Evolutionary conservation across 2,888 invertebrate species (phyloP).

Genomic region (Nephrotoma flavescens): DNA sequence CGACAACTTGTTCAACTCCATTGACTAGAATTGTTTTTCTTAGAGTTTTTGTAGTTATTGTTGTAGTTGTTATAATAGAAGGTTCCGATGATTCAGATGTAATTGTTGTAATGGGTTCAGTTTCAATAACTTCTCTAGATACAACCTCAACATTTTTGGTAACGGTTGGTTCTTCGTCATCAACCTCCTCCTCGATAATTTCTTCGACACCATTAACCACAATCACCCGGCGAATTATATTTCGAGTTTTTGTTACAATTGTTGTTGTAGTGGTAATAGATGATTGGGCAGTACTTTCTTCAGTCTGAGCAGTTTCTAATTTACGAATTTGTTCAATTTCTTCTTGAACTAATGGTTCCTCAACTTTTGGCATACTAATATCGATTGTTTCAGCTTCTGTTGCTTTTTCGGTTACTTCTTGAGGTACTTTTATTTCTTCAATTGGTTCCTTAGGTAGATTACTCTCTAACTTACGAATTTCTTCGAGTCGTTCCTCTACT

Average conservation of each 20-base stretch:
- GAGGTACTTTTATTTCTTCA: too few relatives aligned
- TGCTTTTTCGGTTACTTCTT: too few relatives aligned
- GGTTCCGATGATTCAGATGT: background rate
- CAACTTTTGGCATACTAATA: too few relatives aligned
- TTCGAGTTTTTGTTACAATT: constrained; percentile 57
- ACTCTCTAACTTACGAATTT: too few relatives aligned
- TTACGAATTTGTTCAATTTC: background rate
- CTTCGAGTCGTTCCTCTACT: too few relatives aligned
- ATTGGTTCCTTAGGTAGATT: too few relatives aligned
- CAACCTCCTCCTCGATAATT: constrained; percentile 66
- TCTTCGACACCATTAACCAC: constrained; percentile 74
- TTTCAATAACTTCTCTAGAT: background rate
- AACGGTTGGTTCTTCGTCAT: constrained; percentile 30
- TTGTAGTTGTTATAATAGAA: background rate
- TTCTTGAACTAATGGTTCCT: constrained; percentile 4
- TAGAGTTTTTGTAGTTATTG: constrained; percentile 24
- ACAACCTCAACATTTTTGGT: background rate
- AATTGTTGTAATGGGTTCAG: background rate
- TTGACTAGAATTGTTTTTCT: constrained; percentile 62
- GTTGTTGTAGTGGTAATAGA: constrained; percentile 37
- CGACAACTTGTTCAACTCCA: constrained; percentile 69
- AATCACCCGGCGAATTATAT: constrained; percentile 59
- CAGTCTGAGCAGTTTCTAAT: background rate
- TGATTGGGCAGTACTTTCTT: background rate
- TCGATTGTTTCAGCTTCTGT: too few relatives aligned